These are phyloP conservation scores for Cryptoblepharus egeriae DNA, from an alignment of 2,797 vertebrate genomes.

Conservation along the genomic window DNA sequence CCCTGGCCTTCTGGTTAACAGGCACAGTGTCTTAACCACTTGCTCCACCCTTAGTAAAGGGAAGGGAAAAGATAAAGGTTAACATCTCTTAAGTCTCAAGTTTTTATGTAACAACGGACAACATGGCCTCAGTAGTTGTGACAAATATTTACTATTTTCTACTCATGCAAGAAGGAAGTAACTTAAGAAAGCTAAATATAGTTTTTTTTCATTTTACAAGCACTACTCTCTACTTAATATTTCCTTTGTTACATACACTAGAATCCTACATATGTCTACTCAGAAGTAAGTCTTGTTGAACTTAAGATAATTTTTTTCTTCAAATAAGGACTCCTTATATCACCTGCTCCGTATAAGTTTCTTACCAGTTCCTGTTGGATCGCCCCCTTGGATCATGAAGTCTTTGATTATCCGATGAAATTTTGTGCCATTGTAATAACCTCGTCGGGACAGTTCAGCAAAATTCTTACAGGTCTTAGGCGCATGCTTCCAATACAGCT, in stretches of 20 bases:
- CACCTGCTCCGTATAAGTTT: background rate
- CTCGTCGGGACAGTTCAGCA: slow-evolving; percentile 88
- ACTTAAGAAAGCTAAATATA: background rate
- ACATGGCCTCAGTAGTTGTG: background rate
- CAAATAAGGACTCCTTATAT: no score
- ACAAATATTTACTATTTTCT: background rate
- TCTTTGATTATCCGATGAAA: slow-evolving; percentile 95
- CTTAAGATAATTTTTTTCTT: no score
- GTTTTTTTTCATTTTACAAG: no score
- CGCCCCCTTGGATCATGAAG: slow-evolving; percentile 95
- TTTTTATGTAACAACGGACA: background rate
- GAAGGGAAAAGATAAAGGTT: background rate
- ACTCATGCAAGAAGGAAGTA: background rate
- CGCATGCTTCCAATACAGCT: slow-evolving; percentile 94
- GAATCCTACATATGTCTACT: no score
- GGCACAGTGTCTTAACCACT: no score
- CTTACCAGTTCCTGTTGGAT: slow-evolving; percentile 90
- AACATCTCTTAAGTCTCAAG: background rate
- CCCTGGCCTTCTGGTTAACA: no score
- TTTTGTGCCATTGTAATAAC: slow-evolving; percentile 93
- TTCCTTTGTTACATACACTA: background rate
- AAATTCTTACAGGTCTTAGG: slow-evolving; percentile 94
- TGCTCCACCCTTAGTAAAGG: no score
- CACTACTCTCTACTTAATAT: background rate
- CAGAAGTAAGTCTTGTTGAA: no score